Evolutionary conservation across 1,140 invertebrate genomes (phyloP).

Genomic region (Drosophila lowei): DNA sequence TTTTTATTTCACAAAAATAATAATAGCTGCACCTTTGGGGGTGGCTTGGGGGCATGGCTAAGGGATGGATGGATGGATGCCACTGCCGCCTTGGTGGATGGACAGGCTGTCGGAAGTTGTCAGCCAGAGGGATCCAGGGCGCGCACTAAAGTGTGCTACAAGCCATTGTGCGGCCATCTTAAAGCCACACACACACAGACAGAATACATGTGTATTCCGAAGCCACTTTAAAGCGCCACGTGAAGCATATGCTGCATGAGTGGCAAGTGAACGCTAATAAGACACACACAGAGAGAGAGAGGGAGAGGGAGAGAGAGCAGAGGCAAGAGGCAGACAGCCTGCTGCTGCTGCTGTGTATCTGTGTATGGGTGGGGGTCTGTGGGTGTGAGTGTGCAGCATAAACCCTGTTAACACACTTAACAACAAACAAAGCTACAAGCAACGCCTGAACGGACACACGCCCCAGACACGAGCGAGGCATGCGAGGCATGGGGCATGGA

Average conservation of each 20-base stretch:
- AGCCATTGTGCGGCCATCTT: constrained; percentile 45
- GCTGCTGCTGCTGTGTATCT: constrained; percentile 2
- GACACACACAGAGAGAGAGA: constrained; percentile 21
- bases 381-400: constrained; percentile 56
- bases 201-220: too few species aligned
- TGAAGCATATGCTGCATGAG: too few species aligned
- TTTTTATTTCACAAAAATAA: constrained; percentile 79
- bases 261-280: constrained; percentile 63
- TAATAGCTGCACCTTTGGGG: constrained; percentile 63
- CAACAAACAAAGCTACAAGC: constrained; percentile 73
- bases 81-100: not conserved
- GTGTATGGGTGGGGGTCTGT: constrained; percentile 29
- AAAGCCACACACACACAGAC: constrained; percentile 45
- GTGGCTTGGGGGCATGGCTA: constrained; percentile 11
- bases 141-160: constrained; percentile 48
- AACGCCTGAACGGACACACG: constrained; percentile 42
- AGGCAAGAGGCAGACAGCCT: constrained; percentile 23
- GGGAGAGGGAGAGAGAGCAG: not conserved
- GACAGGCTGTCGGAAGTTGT: constrained; percentile 71
- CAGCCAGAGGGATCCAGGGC: constrained; percentile 31
- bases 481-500: not conserved
- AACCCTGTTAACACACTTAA: constrained; percentile 79
- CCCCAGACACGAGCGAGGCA: not conserved
- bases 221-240: constrained; percentile 41
- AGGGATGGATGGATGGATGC: constrained; percentile 23